Conservation (phyloP, 1,140 invertebrate genomes). For the Chlorops oryzae region DNA sequence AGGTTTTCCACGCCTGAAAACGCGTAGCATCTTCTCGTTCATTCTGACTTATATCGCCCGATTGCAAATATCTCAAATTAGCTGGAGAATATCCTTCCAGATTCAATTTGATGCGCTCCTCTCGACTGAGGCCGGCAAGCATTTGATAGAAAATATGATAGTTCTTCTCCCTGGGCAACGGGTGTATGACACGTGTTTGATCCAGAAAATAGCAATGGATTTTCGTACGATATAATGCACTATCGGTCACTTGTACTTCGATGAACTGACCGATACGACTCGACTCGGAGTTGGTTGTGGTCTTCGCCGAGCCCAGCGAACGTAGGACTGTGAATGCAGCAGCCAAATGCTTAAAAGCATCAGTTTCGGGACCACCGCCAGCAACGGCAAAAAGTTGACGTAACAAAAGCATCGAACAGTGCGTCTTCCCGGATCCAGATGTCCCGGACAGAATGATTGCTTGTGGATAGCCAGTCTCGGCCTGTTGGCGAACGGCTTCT, state of each 20-base stretch:
- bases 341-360: slow-evolving; percentile 92
- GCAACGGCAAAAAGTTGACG: slow-evolving; percentile 88
- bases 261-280: slow-evolving; percentile 95
- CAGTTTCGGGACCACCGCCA: slow-evolving; percentile 87
- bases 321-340: slow-evolving; percentile 89
- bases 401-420: slow-evolving; percentile 84
- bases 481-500: slow-evolving; percentile 87
- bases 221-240: slow-evolving; percentile 88
- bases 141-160: slow-evolving; percentile 98
- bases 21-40: slow-evolving; percentile 68
- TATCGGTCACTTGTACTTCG: slow-evolving; percentile 93
- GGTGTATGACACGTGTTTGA: slow-evolving; percentile 83
- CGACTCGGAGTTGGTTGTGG: slow-evolving; percentile 83
- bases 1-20: slow-evolving; percentile 86
- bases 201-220: slow-evolving; percentile 91
- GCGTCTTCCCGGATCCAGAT: slow-evolving; percentile 92
- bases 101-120: slow-evolving; percentile 80
- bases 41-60: slow-evolving; percentile 68
- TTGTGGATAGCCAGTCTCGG: slow-evolving; percentile 89
- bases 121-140: slow-evolving; percentile 78
- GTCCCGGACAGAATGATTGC: slow-evolving; percentile 87
- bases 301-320: slow-evolving; percentile 85
- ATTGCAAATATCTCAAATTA: slow-evolving; percentile 73
- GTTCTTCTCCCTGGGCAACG: slow-evolving; percentile 82
- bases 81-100: slow-evolving; percentile 75